Base-by-base conservation (phyloP, 1,140 invertebrate genomes). In the Orius insidiosus region DNA sequence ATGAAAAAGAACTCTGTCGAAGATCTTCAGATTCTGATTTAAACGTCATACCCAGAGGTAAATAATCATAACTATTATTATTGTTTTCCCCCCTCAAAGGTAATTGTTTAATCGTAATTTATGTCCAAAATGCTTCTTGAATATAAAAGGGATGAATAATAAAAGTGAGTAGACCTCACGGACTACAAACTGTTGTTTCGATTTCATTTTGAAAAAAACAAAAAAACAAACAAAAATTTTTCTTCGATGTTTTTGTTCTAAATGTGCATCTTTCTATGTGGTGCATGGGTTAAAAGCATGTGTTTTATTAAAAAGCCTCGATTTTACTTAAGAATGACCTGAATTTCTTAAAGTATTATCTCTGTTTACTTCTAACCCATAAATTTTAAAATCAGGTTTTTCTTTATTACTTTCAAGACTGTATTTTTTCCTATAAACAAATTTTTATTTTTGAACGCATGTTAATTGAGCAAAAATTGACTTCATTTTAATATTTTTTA, bases 1-100 rank as follows among this genome's bases (percentile, higher is more conserved):
- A 43, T n/a, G n/a, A 43, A 43, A 30, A 43, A 15, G 45, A 45
- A 7, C 40, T 47, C 6, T 47, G 45, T 56, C 66, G 86, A 39
- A 68, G 88, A 48, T 89, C 86, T 0, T 93, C 88, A 3, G 90
- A 94, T 61, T 93, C 90, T 2, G 90, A 95, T 64, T 65, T 93
- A 39, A 89, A 82, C 65, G 77, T 88, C 31, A 87, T 86, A 5
- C 86, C 87, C 2, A 92, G 88, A 82, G 85, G 88, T 90, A 67
- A 31, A 30, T 34, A 5, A 7, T 9, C 8, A 13, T 18, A 15
- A 9, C 5, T 3, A 31, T 44, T 30, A 3, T 30, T 18, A 30
- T 44, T 4, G 24, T 44, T 3, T 44, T 44, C 10, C n/a, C 13
- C 18, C 16, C 11, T 18, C 13, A 18, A 5, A 40, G 38, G 38